Percentiles rank a stretch among this genome's conserved stretches.
These are phyloP conservation scores for Actinemys pallida DNA, from an alignment of 2,113 vertebrate genomes.

Conservation along the genomic window DNA sequence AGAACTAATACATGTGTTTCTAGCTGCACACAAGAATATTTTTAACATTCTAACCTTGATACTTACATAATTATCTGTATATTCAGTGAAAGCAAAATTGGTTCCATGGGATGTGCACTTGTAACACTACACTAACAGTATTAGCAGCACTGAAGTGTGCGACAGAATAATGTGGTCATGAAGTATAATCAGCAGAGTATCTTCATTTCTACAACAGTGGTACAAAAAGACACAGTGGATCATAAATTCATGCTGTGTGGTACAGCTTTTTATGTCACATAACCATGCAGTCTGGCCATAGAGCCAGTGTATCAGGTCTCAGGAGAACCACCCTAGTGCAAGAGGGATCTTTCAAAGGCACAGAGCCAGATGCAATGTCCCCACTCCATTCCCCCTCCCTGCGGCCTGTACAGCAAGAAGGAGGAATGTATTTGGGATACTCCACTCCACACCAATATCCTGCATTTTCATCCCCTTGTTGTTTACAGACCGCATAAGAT, in stretches of 20 bases:
- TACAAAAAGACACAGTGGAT: background rate
- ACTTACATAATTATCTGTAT: background rate
- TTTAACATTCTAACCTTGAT: background rate
- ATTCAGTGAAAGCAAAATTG: background rate
- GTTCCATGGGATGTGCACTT: background rate
- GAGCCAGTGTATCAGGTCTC: background rate
- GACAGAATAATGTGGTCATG: background rate
- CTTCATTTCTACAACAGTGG: accelerated
- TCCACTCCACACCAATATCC: background rate
- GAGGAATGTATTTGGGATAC: background rate
- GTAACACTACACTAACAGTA: background rate
- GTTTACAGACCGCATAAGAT: background rate
- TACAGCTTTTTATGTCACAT: background rate
- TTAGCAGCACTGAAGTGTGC: background rate
- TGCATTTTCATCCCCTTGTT: background rate
- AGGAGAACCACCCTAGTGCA: background rate
- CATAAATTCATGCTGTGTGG: background rate
- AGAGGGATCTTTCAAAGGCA: background rate
- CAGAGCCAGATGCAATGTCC: background rate
- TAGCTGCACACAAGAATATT: background rate
- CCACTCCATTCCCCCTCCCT: background rate
- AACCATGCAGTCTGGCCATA: background rate
- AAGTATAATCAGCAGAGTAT: background rate
- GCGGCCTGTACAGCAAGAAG: background rate
- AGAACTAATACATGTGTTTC: background rate